These are phyloP conservation scores for Callipepla californica DNA, from an alignment of 2,113 vertebrate species.

Conservation along the genomic window DNA sequence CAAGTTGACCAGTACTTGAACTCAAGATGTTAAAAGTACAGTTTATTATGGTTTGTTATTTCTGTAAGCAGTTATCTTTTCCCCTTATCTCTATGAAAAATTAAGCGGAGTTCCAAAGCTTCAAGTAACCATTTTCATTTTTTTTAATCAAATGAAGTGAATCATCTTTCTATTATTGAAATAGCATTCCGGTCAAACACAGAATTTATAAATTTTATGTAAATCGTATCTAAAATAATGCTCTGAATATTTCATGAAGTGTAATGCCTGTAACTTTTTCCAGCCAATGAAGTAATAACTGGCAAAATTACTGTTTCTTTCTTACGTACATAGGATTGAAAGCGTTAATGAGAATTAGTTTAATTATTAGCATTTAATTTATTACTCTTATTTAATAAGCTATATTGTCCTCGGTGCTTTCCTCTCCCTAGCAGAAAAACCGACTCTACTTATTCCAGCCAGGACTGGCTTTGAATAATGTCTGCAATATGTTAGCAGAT, in stretches of 20 bases:
- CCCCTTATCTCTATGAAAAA: conserved; percentile 81
- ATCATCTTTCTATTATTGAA: conserved; percentile 73
- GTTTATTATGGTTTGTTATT: conserved; percentile 83
- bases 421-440: conserved; percentile 70
- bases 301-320: conserved; percentile 59
- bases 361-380: conserved; percentile 70
- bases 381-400: conserved; percentile 62
- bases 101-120: conserved; percentile 77
- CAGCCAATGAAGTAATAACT: conserved; percentile 58
- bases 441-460: conserved; percentile 74
- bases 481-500: conserved; percentile 90
- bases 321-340: conserved; percentile 33
- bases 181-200: conserved; percentile 62
- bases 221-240: conserved; percentile 70
- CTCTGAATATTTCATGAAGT: conserved; percentile 64
- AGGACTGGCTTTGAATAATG: conserved; percentile 76
- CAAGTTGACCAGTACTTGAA: conserved; percentile 86
- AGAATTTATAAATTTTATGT: conserved; percentile 72
- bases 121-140: conserved; percentile 75
- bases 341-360: conserved; percentile 67
- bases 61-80: conserved; percentile 81
- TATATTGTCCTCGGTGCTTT: conserved; percentile 33
- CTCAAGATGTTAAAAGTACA: conserved; percentile 81
- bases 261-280: conserved; percentile 51
- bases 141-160: conserved; percentile 73